Conservation (phyloP, 2,113 vertebrate species). For the Murina feae region DNA sequence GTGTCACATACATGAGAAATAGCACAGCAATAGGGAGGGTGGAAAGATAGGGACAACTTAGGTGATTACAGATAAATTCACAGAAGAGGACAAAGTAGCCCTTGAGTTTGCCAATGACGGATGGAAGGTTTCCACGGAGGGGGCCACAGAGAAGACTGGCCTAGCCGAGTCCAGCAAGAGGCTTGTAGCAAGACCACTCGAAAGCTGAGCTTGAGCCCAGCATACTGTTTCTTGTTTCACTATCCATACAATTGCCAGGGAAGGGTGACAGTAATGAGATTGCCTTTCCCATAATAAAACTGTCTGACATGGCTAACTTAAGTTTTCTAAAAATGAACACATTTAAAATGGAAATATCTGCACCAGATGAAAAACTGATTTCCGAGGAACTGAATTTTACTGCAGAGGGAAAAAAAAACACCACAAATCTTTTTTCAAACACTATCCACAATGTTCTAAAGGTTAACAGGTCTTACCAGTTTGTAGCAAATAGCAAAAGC, state of each 20-base stretch:
- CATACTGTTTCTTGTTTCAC: background rate
- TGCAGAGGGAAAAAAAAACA: background rate
- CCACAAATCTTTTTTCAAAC: background rate
- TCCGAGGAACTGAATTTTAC: conserved; percentile 10
- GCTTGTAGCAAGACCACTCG: background rate
- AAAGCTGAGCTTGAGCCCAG: background rate
- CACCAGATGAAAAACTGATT: conserved; percentile 26
- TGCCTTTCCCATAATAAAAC: background rate
- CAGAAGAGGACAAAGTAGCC: background rate
- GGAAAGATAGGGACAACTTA: background rate
- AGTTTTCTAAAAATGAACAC: conserved; percentile 52
- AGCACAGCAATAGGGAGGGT: background rate
- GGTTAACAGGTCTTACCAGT: conserved; percentile 82
- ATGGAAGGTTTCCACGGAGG: background rate
- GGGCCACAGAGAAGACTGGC: background rate
- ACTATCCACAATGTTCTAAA: background rate
- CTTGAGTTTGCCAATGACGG: background rate
- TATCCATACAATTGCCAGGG: background rate
- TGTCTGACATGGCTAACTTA: conserved; percentile 30
- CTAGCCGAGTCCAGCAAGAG: background rate
- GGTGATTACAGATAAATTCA: background rate
- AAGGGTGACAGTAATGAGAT: background rate
- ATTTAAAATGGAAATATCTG: conserved; percentile 52
- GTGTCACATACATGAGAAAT: background rate
- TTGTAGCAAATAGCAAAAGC: conserved; percentile 92